Percentiles rank a stretch among this genome's conserved stretches.
These are phyloP conservation scores for Thymallus thymallus DNA, from an alignment of 2,113 vertebrate species.

Conservation along the genomic window DNA sequence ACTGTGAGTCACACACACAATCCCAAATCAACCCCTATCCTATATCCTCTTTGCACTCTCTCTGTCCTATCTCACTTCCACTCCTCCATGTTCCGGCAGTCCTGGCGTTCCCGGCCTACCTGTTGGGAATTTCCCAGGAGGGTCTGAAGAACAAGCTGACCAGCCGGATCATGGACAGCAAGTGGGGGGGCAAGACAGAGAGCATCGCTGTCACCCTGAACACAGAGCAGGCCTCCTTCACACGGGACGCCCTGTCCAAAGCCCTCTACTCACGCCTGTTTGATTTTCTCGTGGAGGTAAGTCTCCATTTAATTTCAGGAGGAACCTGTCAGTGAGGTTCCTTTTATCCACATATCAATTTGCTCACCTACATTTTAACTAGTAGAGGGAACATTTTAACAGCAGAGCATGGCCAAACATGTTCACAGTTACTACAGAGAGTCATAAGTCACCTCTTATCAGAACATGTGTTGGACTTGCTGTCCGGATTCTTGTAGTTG, in stretches of 20 bases:
- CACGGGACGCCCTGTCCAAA: conserved; percentile 79
- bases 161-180: conserved; percentile 81
- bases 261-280: conserved; percentile 79
- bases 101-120: conserved; percentile 78
- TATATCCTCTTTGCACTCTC: too few relatives aligned
- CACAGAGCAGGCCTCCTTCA: conserved; percentile 78
- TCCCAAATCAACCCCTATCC: neutral
- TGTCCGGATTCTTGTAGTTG: neutral
- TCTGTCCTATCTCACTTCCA: neutral
- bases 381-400: too few relatives aligned
- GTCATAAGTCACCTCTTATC: too few relatives aligned
- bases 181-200: conserved; percentile 80
- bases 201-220: conserved; percentile 80
- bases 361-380: too few relatives aligned
- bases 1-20: conserved; percentile 70
- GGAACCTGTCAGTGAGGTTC: too few relatives aligned
- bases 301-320: conserved; percentile 10
- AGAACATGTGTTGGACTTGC: neutral
- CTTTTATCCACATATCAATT: too few relatives aligned
- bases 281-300: conserved; percentile 80
- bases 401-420: too few relatives aligned
- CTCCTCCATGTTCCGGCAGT: conserved; percentile 54
- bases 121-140: conserved; percentile 76
- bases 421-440: too few relatives aligned
- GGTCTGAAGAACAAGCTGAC: conserved; percentile 77